Conservation (phyloP, 2,113 vertebrate genomes). For the Nycticorax nycticorax region DNA sequence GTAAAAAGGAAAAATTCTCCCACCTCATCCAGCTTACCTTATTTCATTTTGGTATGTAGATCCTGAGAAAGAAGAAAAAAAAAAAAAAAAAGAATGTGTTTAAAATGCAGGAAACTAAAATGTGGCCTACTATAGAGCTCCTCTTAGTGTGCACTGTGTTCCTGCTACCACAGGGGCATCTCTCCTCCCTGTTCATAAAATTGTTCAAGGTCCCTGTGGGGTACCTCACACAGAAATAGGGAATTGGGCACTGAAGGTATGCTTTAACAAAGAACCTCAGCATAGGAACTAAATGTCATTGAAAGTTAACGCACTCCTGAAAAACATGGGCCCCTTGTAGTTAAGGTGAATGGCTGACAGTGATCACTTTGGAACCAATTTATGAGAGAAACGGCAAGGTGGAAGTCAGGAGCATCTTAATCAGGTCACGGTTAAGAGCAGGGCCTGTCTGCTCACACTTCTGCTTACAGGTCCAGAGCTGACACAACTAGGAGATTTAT, state of each 20-base stretch:
- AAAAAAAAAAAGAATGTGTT: not conserved
- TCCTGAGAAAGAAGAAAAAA: slow-evolving; percentile 33
- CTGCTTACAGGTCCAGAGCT: not conserved
- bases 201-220: no score
- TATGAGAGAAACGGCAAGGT: not conserved
- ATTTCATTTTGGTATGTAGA: slow-evolving; percentile 63
- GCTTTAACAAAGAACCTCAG: not conserved
- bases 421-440: not conserved
- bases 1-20: not conserved
- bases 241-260: not conserved
- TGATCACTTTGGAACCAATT: not conserved
- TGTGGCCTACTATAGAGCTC: not conserved
- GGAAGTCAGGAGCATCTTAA: not conserved
- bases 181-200: not conserved
- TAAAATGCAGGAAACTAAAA: not conserved
- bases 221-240: not conserved
- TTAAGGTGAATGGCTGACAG: not conserved
- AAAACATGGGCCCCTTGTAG: not conserved
- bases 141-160: not conserved
- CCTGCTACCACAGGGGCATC: not conserved
- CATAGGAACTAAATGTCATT: accelerated
- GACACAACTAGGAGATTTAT: not conserved
- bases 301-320: not conserved
- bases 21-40: slow-evolving; percentile 72
- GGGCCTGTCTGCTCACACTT: not conserved